Evolutionary conservation across 2,888 invertebrate genomes (phyloP), one percentile per base, ranked within the genome.

Genomic region (Invenusta paracnida): DNA sequence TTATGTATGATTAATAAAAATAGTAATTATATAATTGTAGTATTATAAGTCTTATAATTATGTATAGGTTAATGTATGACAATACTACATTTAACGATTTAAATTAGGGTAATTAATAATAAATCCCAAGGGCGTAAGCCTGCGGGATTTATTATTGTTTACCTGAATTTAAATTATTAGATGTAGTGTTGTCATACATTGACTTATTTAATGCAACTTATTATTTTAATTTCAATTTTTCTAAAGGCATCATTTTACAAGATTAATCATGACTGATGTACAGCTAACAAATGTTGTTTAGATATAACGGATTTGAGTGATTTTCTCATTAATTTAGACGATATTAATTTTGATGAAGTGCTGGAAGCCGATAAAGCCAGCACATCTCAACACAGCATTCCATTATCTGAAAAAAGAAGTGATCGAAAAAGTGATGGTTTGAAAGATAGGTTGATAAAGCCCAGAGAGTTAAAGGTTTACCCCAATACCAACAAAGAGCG

Each of bases 211-310:
- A 48, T 48, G 48, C 48, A 48, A 48, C 48, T 48, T 48, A 11
- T 48, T 48, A 48, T 48, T 48, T 48, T 48, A 48, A 48, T 11
- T 11, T 48, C 5, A 48, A 48, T 48, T 11, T 48, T 48, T 48
- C 48, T 48, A 48, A 48, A 48, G 48, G 17, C 17, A 11, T 48
- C 17, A 11, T 48, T 48, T 73, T 73, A 13, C 5, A 73, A 73
- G 73, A 73, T 73, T 73, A 73, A 73, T 73, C 48, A 73, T 73
- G 73, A 73, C 73, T 73, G 73, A 23, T 73, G 73, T 73, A 13
- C n/a, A n/a, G n/a, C n/a, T n/a, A n/a, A n/a, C n/a, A n/a, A n/a
- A n/a, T n/a, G n/a, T n/a, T 2, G 23, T 73, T 73, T 73, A 73
- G 73, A 73, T 73, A 73, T 73, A 73, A 73, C 73, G 73, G 27